A percentile compares a stretch with the other conserved stretches of the same genome.
Evolutionary conservation across 2,888 invertebrate genomes (phyloP).

Genomic region (Sinopyrophorus schimmeli): DNA sequence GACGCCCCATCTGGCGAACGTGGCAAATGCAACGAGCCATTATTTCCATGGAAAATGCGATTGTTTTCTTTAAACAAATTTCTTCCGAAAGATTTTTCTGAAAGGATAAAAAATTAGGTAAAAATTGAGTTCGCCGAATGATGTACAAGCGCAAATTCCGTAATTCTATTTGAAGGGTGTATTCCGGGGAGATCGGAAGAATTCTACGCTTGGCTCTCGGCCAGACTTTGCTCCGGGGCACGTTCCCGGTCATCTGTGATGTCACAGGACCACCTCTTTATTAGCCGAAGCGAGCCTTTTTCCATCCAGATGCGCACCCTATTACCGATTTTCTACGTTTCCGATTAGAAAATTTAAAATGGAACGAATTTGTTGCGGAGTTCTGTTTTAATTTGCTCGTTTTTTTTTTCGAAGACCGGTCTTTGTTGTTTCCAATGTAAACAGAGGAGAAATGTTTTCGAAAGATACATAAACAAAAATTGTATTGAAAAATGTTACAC

Average conservation of each 20-base stretch:
- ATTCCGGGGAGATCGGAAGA: conserved; percentile 28
- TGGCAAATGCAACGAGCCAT: conserved; percentile 9
- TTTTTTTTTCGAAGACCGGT: no score
- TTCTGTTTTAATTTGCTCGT: no score
- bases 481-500: no score
- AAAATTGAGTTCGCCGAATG: conserved; percentile 13
- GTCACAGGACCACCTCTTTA: conserved; percentile 35
- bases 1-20: conserved; percentile 10
- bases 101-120: no score
- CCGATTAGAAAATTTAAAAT: no score
- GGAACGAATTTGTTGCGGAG: no score
- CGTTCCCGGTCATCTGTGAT: conserved; percentile 36
- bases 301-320: conserved; percentile 30
- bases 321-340: conserved; percentile 24
- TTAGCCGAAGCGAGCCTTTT: conserved; percentile 31
- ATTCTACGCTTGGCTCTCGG: conserved; percentile 35
- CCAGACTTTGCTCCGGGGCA: conserved; percentile 37
- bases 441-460: no score
- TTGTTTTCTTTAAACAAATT: no score
- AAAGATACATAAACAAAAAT: no score
- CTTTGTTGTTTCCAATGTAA: no score
- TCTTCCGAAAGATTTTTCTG: no score
- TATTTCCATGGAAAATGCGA: no score
- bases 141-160: conserved; percentile 18
- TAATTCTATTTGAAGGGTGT: conserved; percentile 31